Evolutionary conservation across 1,140 invertebrate species (phyloP).

Genomic region (Lasioglossum baleicum): DNA sequence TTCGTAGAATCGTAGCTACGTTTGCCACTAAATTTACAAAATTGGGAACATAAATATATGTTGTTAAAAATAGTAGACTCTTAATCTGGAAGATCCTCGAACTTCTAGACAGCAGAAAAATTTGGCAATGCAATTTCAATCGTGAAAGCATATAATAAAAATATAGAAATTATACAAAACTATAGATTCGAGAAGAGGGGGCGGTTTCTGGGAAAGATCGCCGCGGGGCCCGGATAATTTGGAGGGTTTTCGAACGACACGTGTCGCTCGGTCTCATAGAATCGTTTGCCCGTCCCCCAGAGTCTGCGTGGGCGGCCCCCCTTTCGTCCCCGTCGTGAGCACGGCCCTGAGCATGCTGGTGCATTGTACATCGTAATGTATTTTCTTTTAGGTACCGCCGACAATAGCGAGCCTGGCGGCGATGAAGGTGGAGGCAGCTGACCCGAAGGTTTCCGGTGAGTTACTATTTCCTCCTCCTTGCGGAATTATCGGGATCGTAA

Average conservation of each 20-base stretch:
- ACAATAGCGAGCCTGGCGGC: slow-evolving; percentile 78
- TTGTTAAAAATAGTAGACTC: no score
- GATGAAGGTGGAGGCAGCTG: slow-evolving; percentile 77
- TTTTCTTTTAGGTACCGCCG: slow-evolving; percentile 75
- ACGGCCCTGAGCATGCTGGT: slow-evolving; percentile 62
- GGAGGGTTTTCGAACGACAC: slow-evolving; percentile 35
- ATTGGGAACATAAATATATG: no score
- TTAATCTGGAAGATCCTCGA: no score
- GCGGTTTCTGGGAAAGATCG: background rate
- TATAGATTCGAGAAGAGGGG: background rate
- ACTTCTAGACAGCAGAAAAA: no score
- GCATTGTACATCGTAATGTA: slow-evolving; percentile 69
- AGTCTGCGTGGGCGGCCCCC: slow-evolving; percentile 39
- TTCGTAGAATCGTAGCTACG: slow-evolving; percentile 1
- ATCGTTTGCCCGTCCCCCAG: background rate
- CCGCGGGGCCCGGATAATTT: slow-evolving; percentile 14
- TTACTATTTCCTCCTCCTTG: slow-evolving; percentile 73
- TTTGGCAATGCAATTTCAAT: no score
- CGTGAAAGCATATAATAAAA: no score
- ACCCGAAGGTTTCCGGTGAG: slow-evolving; percentile 80
- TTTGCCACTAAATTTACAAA: no score
- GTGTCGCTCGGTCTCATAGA: slow-evolving; percentile 22
- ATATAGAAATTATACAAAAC: background rate
- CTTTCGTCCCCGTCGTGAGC: slow-evolving; percentile 39
- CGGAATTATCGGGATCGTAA: slow-evolving; percentile 70